Evolutionary conservation across 2,113 vertebrate genomes (phyloP).

Genomic region (Chrysochloris asiatica): DNA sequence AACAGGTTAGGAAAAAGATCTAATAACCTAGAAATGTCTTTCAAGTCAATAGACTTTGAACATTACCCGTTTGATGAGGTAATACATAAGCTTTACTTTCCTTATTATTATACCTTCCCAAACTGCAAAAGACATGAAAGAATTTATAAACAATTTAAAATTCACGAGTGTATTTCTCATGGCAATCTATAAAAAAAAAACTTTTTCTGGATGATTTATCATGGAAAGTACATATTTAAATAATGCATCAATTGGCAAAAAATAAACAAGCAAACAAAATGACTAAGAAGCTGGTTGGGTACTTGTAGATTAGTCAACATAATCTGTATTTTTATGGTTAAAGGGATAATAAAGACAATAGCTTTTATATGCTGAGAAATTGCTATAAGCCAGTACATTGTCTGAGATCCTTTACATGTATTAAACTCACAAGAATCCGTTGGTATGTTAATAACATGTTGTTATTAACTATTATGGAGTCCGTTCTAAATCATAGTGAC

Average conservation of each 20-base stretch:
- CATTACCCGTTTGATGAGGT: background rate
- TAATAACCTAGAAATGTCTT: background rate
- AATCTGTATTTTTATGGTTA: background rate
- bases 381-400: background rate
- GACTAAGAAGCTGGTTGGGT: background rate
- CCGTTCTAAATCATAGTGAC: too few species aligned
- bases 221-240: background rate
- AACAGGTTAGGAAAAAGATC: background rate
- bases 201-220: background rate
- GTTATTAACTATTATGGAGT: too few species aligned
- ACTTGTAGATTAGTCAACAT: background rate
- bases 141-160: background rate
- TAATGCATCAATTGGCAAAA: background rate
- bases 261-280: background rate
- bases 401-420: background rate
- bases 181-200: background rate
- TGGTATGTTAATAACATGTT: rapidly evolving
- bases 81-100: background rate
- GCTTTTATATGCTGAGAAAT: background rate
- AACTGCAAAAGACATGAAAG: background rate
- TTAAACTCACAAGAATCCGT: background rate
- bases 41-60: background rate
- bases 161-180: background rate
- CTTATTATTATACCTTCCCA: background rate
- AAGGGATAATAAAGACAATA: background rate